Evolutionary conservation across 2,113 vertebrate genomes (phyloP).

Genomic region (Coptodon bakossiorum): DNA sequence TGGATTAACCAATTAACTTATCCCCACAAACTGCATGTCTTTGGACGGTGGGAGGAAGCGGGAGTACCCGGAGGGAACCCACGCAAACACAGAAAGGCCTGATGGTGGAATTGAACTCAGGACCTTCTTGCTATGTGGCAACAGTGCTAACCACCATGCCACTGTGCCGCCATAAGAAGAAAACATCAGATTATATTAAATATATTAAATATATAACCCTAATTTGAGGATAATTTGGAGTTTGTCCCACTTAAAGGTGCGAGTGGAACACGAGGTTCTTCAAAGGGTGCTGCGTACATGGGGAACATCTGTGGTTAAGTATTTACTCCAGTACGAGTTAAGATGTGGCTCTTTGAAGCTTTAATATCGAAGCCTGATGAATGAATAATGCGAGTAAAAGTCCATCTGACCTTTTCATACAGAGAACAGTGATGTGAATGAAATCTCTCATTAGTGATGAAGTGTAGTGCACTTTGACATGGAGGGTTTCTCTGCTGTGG

Average conservation of each 20-base stretch:
- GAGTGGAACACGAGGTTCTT: not conserved
- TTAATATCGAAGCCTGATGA: not conserved
- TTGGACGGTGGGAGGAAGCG: not conserved
- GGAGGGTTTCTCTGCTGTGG: not conserved
- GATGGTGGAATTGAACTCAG: too few relatives aligned
- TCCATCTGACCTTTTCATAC: not conserved
- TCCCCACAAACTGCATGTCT: too few relatives aligned
- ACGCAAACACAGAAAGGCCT: not conserved
- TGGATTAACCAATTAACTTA: too few relatives aligned
- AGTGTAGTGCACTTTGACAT: not conserved
- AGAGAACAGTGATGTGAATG: not conserved
- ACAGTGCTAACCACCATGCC: not conserved
- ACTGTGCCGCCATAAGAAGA: not conserved
- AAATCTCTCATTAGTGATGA: not conserved
- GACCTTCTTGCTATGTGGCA: not conserved
- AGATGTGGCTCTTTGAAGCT: not conserved
- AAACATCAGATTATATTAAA: not conserved
- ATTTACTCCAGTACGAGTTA: not conserved
- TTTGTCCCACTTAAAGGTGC: not conserved
- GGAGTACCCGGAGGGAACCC: fast-evolving
- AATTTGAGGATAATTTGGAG: not conserved
- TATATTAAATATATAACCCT: too few relatives aligned
- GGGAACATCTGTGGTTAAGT: not conserved
- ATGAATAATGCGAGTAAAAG: not conserved
- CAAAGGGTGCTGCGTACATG: fast-evolving